Conservation (phyloP, 2,888 invertebrate species). For the Pterostichus madidus region DNA sequence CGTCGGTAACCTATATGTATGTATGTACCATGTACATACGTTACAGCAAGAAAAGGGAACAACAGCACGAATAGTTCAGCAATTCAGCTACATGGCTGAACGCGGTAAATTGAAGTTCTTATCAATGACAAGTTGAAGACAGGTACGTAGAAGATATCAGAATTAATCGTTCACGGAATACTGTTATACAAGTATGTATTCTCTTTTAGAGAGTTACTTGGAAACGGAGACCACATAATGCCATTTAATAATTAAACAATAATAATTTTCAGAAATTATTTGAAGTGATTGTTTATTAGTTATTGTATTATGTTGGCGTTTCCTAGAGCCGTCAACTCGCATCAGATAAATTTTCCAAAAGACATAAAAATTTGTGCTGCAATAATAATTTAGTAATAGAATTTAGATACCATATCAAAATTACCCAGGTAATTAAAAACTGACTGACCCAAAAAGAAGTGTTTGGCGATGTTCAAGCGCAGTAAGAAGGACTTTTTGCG, state of each 20-base stretch:
- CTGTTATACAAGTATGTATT: not conserved
- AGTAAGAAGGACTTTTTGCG: too few relatives aligned
- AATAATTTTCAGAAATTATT: not conserved
- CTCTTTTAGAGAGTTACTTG: not conserved
- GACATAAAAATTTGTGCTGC: too few relatives aligned
- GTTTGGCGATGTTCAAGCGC: too few relatives aligned
- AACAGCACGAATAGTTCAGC: conserved; percentile 12
- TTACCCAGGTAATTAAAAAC: too few relatives aligned
- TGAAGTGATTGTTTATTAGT: not conserved
- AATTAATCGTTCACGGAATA: conserved; percentile 5
- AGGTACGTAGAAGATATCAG: conserved; percentile 15
- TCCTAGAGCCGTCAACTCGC: not conserved
- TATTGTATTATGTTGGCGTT: not conserved
- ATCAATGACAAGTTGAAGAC: conserved; percentile 27
- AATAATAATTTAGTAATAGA: too few relatives aligned
- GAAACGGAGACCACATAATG: not conserved
- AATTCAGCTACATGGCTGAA: not conserved
- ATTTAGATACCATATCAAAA: too few relatives aligned
- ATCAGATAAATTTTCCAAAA: too few relatives aligned
- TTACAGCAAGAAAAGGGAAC: not conserved
- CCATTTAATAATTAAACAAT: not conserved
- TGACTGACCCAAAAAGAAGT: too few relatives aligned
- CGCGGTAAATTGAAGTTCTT: conserved; percentile 35
- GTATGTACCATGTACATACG: conserved; percentile 18
- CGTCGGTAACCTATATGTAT: not conserved